A percentile compares a stretch with the other conserved stretches of the same genome.
Evolutionary conservation across 2,888 invertebrate species (phyloP).

Genomic region (Lycophotia porphyrea): DNA sequence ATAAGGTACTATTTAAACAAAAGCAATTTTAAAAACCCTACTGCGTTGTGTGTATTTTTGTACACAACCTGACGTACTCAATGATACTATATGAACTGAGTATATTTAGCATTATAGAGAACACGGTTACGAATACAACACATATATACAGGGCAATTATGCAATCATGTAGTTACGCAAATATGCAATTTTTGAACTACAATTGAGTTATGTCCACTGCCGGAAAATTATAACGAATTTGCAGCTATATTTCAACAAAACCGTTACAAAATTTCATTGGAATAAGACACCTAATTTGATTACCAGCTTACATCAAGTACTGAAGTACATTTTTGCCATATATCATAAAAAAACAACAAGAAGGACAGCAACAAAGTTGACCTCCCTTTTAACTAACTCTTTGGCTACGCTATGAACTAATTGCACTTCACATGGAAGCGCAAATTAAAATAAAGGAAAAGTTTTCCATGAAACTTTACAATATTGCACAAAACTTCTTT

Average conservation of each 20-base stretch:
- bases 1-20: neutral
- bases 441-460: neutral
- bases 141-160: neutral
- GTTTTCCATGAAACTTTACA: conserved; percentile 12
- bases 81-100: neutral
- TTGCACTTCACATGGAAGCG: conserved; percentile 9
- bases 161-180: neutral
- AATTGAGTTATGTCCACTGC: neutral
- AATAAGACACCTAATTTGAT: neutral
- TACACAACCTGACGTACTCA: neutral
- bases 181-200: no score
- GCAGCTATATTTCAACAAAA: neutral
- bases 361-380: neutral
- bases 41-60: neutral
- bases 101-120: neutral
- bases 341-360: neutral
- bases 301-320: neutral
- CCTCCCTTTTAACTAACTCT: neutral
- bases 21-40: neutral
- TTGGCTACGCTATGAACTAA: conserved; percentile 2
- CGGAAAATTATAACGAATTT: neutral
- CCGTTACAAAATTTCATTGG: neutral
- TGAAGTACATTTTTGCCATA: neutral
- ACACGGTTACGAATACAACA: conserved; percentile 6
- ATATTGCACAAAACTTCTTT: neutral